Evolutionary conservation across 2,113 vertebrate genomes (phyloP), one percentile per base, ranked within the genome.

Genomic region (Leuciscus idus): DNA sequence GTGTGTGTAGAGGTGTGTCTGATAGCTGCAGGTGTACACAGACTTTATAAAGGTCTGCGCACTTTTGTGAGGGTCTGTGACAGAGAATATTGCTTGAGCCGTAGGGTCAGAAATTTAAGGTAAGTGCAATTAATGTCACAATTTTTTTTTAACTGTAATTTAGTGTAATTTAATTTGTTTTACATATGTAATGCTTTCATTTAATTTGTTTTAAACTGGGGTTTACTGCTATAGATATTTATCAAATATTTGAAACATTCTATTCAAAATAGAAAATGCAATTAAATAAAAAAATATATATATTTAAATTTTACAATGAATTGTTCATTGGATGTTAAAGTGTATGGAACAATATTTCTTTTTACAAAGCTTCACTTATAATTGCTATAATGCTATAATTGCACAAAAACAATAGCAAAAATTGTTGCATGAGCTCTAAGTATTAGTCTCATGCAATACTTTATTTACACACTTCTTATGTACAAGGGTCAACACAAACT

Each of bases 141-240:
- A 46, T 46, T 81, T 6, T 1, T 39, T 36, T 61, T 80, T 23
- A n/a, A 59, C 23, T 62, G 6, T 43, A 11, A 55, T 6, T 61
- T 68, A 39, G 28, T 85, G n/a, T n/a, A n/a, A n/a, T 90, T 4
- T 84, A 91, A 90, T 83, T 30, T 15, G 64, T 68, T 30, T 28
- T 68, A 33, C 61, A 62, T 61, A 64, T 43, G 36, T 12, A 21
- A 43, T 43, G 21, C 43, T 73, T 73, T 73, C 2, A 12, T 73
- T 73, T 6, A 12, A 12, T 43, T 39, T 36, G 11, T 55, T 55
- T 21, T 23, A 23, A 72, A 43, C 33, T n/a, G 10, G 4, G 8
- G 10, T 73, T 6, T 73, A 43, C 36, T 73, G 36, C 0, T 73
- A 13, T 43, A 43, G 9, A 73, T 73, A 72, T 21, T 17, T 68